Evolutionary conservation across 2,797 vertebrate genomes (phyloP).

Genomic region (Typhlichthys eigenmanni): DNA sequence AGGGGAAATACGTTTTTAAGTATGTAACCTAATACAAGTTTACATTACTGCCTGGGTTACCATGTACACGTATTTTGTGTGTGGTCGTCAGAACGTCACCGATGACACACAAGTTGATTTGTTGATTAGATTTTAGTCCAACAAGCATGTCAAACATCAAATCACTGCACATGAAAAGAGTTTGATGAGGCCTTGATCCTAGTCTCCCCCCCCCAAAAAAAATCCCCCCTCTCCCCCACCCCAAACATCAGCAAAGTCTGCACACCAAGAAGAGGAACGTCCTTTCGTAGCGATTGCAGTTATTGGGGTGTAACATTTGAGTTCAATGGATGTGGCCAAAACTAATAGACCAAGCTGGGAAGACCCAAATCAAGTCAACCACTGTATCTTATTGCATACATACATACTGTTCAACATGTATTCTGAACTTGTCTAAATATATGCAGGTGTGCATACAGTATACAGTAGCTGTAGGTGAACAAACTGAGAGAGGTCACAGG

Average conservation of each 20-base stretch:
- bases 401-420: slow-evolving; percentile 14
- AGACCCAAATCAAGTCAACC: slow-evolving; percentile 25
- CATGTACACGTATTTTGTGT: slow-evolving; percentile 36
- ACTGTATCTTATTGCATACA: slow-evolving; percentile 35
- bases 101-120: slow-evolving; percentile 32
- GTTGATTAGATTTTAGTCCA: slow-evolving; percentile 39
- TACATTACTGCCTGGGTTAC: slow-evolving; percentile 36
- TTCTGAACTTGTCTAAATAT: slow-evolving; percentile 20
- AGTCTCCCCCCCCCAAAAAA: too few species aligned
- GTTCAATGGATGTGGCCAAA: slow-evolving; percentile 62
- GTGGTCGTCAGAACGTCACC: slow-evolving; percentile 26
- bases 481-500: slow-evolving; percentile 36
- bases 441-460: slow-evolving; percentile 32
- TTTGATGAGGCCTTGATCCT: slow-evolving; percentile 1
- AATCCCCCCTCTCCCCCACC: slow-evolving; percentile 19
- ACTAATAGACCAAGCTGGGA: slow-evolving; percentile 59
- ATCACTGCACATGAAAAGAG: slow-evolving; percentile 46
- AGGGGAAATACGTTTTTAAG: slow-evolving; percentile 48
- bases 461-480: not conserved
- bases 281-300: slow-evolving; percentile 44
- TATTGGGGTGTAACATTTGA: slow-evolving; percentile 55
- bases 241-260: slow-evolving; percentile 13
- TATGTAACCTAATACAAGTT: slow-evolving; percentile 39
- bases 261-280: slow-evolving; percentile 43
- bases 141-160: slow-evolving; percentile 47